These are phyloP conservation scores for Cyclophora albipunctata DNA, from an alignment of 2,888 invertebrate species.

Conservation along the genomic window DNA sequence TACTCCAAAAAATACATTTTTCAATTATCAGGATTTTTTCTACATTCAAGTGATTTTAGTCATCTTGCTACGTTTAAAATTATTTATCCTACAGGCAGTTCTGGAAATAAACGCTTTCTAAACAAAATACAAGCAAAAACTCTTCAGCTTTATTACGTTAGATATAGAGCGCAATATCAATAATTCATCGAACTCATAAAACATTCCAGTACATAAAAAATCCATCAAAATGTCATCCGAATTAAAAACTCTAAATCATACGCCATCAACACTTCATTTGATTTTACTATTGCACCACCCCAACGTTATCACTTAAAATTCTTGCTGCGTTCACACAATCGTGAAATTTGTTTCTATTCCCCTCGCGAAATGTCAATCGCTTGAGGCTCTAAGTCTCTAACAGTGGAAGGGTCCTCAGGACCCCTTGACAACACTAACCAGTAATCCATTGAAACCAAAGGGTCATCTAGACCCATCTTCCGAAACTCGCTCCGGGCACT, in stretches of 20 bases:
- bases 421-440: conserved; percentile 57
- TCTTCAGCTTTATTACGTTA: too few relatives aligned
- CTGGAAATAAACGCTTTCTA: too few relatives aligned
- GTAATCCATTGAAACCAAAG: conserved; percentile 61
- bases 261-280: conserved; percentile 22
- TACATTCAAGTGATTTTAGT: too few relatives aligned
- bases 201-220: too few relatives aligned
- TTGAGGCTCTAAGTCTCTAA: conserved; percentile 4
- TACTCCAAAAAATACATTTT: too few relatives aligned
- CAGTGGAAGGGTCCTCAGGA: conserved; percentile 27
- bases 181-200: too few relatives aligned
- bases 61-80: too few relatives aligned
- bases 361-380: conserved; percentile 48
- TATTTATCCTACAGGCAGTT: too few relatives aligned
- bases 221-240: not conserved
- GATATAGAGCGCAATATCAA: too few relatives aligned
- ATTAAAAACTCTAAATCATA: conserved; percentile 3
- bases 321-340: conserved; percentile 43
- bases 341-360: conserved; percentile 53
- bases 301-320: conserved; percentile 36
- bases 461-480: conserved; percentile 34
- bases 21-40: too few relatives aligned
- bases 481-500: too few relatives aligned
- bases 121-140: too few relatives aligned
- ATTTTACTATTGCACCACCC: conserved; percentile 18